phyloP scores from a whole-genome alignment of 2,113 vertebrate species.

The Toxotes jaculatrix region DNA sequence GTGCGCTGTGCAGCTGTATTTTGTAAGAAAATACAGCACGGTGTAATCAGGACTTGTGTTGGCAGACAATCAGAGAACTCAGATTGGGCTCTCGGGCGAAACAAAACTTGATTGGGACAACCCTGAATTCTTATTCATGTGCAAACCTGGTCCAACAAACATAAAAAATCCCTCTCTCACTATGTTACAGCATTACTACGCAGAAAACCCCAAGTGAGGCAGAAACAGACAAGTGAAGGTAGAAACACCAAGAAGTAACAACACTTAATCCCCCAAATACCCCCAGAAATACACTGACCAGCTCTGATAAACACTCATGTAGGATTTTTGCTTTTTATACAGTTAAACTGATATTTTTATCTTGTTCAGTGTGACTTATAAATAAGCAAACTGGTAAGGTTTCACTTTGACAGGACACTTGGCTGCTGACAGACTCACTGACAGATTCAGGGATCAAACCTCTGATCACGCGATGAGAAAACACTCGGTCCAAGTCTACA shows the following conservation, averaged over 20 bases:
- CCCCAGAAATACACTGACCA: not conserved
- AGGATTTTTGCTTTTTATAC: not conserved
- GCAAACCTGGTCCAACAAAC: constrained; percentile 35
- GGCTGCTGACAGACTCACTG: constrained; percentile 34
- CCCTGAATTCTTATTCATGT: not conserved
- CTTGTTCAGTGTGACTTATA: not conserved
- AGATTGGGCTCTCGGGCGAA: constrained; percentile 18
- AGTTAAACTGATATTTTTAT: constrained; percentile 20
- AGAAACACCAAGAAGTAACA: not conserved
- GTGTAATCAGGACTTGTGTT: not conserved
- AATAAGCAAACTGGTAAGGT: not conserved
- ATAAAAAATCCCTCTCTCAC: constrained; percentile 25
- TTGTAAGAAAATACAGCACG: not conserved
- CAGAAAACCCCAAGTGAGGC: constrained; percentile 32
- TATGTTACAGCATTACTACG: constrained; percentile 11
- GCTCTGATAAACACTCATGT: not conserved
- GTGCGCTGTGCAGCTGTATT: not conserved
- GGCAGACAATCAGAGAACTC: constrained; percentile 41
- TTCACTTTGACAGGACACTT: constrained; percentile 8
- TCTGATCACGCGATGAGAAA: not conserved
- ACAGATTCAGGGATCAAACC: constrained; percentile 28
- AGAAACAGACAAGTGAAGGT: not conserved
- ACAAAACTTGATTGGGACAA: constrained; percentile 15
- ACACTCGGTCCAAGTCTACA: constrained; percentile 6
- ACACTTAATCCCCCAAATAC: not conserved